Evolutionary conservation across 2,797 vertebrate genomes (phyloP).

Genomic region (Uromys caudimaculatus): DNA sequence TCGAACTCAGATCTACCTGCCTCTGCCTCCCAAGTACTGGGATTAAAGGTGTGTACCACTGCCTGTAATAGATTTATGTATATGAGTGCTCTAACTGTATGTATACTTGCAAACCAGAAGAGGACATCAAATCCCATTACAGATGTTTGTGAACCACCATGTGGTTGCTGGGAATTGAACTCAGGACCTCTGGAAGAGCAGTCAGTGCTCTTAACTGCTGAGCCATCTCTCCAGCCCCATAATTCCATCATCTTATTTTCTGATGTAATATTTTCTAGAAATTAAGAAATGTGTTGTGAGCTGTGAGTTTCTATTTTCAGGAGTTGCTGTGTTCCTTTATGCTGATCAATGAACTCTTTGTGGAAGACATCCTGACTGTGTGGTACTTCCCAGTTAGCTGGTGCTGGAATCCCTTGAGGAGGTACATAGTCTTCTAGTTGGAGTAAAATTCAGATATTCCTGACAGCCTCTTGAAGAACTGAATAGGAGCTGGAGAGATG

Average conservation of each 20-base stretch:
- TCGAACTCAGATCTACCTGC: not conserved
- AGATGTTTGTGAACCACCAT: not conserved
- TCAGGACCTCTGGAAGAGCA: not conserved
- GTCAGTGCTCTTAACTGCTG: not conserved
- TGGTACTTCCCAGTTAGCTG: not conserved
- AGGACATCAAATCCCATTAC: not conserved
- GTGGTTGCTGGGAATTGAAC: not conserved
- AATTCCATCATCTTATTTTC: conserved; percentile 18
- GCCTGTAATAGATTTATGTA: not conserved
- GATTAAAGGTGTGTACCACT: not conserved
- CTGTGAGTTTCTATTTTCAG: not conserved
- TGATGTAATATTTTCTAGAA: conserved; percentile 37
- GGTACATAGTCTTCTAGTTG: not conserved
- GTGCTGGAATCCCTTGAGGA: not conserved
- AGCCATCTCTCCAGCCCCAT: not conserved
- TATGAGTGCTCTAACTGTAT: not conserved
- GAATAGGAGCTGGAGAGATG: not conserved
- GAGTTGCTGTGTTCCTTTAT: not conserved
- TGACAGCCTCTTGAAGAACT: not conserved
- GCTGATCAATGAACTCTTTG: not conserved
- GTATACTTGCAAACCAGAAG: not conserved
- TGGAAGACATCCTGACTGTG: not conserved
- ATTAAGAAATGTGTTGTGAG: not conserved
- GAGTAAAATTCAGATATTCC: not conserved
- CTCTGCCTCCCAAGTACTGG: not conserved